Percentiles rank a stretch among this genome's conserved stretches.
phyloP scores from a whole-genome alignment of 2,888 invertebrate genomes.

The Ornithoptera priamus region DNA sequence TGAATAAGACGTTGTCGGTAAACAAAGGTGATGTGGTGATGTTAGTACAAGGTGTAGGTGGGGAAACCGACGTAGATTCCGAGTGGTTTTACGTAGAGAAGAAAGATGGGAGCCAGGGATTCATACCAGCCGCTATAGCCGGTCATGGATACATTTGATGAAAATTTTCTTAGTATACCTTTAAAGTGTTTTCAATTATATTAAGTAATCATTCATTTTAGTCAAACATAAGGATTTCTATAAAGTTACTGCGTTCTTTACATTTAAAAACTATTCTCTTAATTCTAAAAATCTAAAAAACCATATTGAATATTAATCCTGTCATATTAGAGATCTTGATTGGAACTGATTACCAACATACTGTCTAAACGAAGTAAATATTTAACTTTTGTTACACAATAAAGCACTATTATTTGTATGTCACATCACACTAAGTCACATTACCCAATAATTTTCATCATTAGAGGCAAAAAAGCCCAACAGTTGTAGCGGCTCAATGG shows the following conservation, averaged over 20 bases:
- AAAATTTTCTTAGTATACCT: neutral
- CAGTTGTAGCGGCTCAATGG: too few relatives aligned
- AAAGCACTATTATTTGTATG: too few relatives aligned
- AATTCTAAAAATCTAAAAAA: neutral
- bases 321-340: too few relatives aligned
- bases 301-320: too few relatives aligned
- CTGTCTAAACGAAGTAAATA: too few relatives aligned
- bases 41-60: constrained; percentile 73
- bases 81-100: constrained; percentile 90
- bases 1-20: constrained; percentile 82
- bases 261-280: neutral
- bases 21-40: constrained; percentile 88
- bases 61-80: constrained; percentile 75
- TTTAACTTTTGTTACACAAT: too few relatives aligned
- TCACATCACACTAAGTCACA: too few relatives aligned
- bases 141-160: constrained; percentile 87
- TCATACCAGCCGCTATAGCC: constrained; percentile 88
- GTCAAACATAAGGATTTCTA: neutral
- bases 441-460: too few relatives aligned
- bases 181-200: neutral
- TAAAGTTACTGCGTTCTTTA: neutral
- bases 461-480: too few relatives aligned
- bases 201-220: neutral
- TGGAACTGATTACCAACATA: too few relatives aligned
- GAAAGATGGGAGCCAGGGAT: constrained; percentile 85